phyloP scores from a whole-genome alignment of 2,888 invertebrate species.

The Campaea margaritaria region DNA sequence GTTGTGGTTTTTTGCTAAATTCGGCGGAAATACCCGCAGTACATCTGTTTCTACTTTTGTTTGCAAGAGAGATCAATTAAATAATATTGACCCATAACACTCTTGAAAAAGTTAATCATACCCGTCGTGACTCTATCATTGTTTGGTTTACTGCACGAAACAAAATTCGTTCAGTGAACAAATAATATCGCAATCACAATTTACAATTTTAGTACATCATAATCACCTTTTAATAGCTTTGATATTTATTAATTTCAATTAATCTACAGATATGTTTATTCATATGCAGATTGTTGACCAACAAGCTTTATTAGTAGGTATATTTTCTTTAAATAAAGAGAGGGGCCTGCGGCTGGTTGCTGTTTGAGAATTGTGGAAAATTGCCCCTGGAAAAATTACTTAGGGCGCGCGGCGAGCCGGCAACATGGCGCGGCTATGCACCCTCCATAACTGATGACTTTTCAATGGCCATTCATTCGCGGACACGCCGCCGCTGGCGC shows the following conservation, averaged over 20 bases:
- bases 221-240: background rate
- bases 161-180: too few species aligned
- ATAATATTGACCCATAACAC: too few species aligned
- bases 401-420: constrained; percentile 51
- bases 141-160: too few species aligned
- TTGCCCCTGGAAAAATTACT: constrained; percentile 78
- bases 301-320: constrained; percentile 43
- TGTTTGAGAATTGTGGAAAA: constrained; percentile 77
- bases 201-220: background rate
- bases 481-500: constrained; percentile 59
- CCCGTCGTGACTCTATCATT: too few species aligned
- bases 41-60: background rate
- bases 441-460: constrained; percentile 84
- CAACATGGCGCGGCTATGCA: constrained; percentile 80
- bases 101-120: too few species aligned
- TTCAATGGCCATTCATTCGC: constrained; percentile 82
- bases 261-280: background rate
- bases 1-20: constrained; percentile 36
- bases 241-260: background rate
- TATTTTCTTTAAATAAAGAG: constrained; percentile 62
- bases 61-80: background rate
- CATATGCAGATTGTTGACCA: background rate
- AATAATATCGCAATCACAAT: too few species aligned
- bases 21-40: constrained; percentile 2
- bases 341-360: constrained; percentile 62